Conservation (phyloP, 2,113 vertebrate species). For the Thamnophis sirtalis region DNA sequence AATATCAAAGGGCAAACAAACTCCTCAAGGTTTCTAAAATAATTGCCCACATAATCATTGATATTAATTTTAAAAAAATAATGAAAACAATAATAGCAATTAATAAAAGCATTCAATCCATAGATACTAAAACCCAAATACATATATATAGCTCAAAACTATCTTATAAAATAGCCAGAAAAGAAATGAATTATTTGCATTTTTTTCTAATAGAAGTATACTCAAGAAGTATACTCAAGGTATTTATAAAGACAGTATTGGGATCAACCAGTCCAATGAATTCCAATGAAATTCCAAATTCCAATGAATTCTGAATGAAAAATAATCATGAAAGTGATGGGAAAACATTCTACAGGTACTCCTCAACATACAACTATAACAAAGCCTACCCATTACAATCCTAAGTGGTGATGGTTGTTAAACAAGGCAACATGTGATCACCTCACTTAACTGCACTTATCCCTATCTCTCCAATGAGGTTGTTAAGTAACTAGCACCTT, state of each 20-base stretch:
- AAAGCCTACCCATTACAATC: neutral
- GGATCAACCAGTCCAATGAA: neutral
- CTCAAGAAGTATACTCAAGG: neutral
- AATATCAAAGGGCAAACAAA: neutral
- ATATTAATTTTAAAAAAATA: neutral
- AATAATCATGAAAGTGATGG: neutral
- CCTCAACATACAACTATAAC: neutral
- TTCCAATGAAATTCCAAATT: too few relatives aligned
- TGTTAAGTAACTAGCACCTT: neutral
- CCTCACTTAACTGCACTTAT: too few relatives aligned
- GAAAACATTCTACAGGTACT: neutral
- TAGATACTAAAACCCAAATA: neutral
- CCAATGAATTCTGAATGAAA: neutral
- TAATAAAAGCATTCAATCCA: neutral
- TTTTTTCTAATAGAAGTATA: neutral
- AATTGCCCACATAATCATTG: neutral
- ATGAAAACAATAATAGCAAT: neutral
- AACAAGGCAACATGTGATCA: neutral
- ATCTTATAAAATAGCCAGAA: neutral
- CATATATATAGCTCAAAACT: neutral
- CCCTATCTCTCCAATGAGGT: neutral
- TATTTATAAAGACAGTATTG: neutral
- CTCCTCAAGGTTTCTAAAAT: neutral
- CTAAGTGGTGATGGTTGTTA: neutral
- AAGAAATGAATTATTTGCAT: neutral